Evolutionary conservation across 2,797 vertebrate genomes (phyloP).

Genomic region (Pipistrellus pygmaeus): DNA sequence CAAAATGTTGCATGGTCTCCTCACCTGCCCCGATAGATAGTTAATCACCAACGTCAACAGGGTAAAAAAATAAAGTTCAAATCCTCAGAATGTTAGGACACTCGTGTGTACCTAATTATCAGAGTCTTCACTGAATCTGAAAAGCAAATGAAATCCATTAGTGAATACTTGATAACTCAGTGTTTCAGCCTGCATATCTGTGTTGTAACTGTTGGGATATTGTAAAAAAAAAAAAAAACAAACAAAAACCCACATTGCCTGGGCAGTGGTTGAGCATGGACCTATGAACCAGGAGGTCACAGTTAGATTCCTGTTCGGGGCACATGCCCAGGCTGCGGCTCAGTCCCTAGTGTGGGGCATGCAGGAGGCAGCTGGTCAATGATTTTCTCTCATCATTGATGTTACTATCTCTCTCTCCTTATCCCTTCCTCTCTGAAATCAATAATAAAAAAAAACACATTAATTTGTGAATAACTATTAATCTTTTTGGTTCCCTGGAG

Average conservation of each 20-base stretch:
- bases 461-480: neutral
- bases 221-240: too few relatives aligned
- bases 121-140: neutral
- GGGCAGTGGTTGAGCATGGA: too few relatives aligned
- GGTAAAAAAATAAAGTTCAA: slow-evolving; percentile 6
- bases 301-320: too few relatives aligned
- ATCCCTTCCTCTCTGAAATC: too few relatives aligned
- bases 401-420: too few relatives aligned
- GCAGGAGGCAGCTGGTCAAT: too few relatives aligned
- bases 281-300: too few relatives aligned
- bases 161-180: neutral
- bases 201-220: slow-evolving; percentile 5
- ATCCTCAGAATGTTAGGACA: neutral
- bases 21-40: neutral
- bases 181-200: neutral
- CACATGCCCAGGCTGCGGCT: too few relatives aligned
- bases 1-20: neutral
- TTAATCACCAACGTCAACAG: neutral
- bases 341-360: too few relatives aligned
- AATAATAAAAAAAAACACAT: neutral
- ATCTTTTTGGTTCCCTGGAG: neutral
- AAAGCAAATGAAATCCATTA: neutral
- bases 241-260: too few relatives aligned
- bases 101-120: neutral
- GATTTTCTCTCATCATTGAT: too few relatives aligned